Conservation (phyloP, 2,113 vertebrate species). For the Silurus glanis region DNA sequence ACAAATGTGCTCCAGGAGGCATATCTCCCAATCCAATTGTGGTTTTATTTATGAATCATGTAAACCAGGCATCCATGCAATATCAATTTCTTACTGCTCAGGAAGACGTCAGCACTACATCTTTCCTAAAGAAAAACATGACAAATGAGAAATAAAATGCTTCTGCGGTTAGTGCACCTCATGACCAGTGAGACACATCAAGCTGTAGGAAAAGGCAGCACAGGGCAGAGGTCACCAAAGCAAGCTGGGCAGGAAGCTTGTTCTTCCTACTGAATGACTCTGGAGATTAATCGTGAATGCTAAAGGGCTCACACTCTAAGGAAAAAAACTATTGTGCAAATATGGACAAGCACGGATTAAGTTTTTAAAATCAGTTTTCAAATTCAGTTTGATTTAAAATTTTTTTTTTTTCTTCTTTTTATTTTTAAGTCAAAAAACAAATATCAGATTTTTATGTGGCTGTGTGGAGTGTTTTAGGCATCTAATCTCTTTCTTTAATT, state of each 20-base stretch:
- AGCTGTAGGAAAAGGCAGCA: background rate
- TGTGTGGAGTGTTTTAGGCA: background rate
- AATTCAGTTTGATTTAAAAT: too few species aligned
- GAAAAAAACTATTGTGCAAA: background rate
- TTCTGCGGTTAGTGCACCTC: background rate
- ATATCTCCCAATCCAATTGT: background rate
- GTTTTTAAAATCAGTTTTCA: background rate
- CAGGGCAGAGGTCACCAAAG: background rate
- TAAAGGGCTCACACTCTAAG: background rate
- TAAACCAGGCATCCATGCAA: background rate
- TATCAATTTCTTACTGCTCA: background rate
- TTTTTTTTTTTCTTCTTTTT: too few species aligned
- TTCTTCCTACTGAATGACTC: background rate
- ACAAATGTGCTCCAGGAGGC: background rate
- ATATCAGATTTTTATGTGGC: background rate
- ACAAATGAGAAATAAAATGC: background rate
- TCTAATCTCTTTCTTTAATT: background rate
- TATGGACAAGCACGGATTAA: background rate
- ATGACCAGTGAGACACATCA: background rate
- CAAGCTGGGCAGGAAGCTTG: background rate
- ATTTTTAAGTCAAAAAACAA: background rate
- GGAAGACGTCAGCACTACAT: background rate
- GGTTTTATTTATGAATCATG: slow-evolving; percentile 2
- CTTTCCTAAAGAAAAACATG: background rate
- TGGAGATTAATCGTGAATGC: background rate